A percentile compares a stretch with the other conserved stretches of the same genome.
Evolutionary conservation across 2,113 vertebrate genomes (phyloP).

Genomic region (Paraplagusia blochii): DNA sequence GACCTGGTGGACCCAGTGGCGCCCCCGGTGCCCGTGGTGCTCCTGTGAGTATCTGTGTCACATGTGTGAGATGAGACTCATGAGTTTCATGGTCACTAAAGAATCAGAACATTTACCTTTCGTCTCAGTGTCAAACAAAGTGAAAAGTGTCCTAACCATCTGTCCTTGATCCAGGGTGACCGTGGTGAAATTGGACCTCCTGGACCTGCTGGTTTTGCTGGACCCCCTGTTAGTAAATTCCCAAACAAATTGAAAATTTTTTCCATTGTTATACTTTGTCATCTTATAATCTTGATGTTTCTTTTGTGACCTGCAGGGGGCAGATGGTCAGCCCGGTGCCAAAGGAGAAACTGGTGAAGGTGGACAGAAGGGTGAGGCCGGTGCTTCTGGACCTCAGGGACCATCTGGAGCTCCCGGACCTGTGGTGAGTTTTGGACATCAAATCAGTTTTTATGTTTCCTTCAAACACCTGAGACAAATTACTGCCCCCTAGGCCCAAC

Average conservation of each 20-base stretch:
- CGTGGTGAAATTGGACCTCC: conserved; percentile 91
- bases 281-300: neutral
- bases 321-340: conserved; percentile 90
- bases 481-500: no score
- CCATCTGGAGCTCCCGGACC: conserved; percentile 95
- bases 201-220: conserved; percentile 96
- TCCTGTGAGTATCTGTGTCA: conserved; percentile 65
- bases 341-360: conserved; percentile 92
- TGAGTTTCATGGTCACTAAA: no score
- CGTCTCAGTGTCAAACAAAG: neutral
- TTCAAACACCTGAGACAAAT: neutral
- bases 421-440: conserved; percentile 74
- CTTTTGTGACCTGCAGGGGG: conserved; percentile 76
- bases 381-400: conserved; percentile 88
- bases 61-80: no score
- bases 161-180: conserved; percentile 80
- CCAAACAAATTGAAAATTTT: neutral
- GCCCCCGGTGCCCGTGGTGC: conserved; percentile 86
- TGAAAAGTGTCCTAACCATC: conserved; percentile 6
- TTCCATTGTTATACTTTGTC: neutral
- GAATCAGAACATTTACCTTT: neutral
- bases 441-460: neutral
- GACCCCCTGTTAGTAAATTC: conserved; percentile 90
- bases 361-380: conserved; percentile 91
- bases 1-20: conserved; percentile 82